Evolutionary conservation across 37 sponge, comb jelly and placozoan species (phyloP).

Genomic region (Halichondria panicea): DNA sequence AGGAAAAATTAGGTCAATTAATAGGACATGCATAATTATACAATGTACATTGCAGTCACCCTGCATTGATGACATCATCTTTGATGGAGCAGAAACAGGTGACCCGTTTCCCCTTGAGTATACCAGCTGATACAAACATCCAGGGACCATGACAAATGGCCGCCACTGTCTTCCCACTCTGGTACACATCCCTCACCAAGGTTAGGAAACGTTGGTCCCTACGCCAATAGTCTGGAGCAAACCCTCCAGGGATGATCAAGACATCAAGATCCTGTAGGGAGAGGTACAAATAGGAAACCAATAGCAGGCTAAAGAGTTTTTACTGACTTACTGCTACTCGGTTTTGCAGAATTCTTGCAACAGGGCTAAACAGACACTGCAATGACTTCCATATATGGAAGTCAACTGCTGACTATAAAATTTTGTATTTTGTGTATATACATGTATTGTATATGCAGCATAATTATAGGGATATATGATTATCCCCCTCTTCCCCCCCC

Average conservation of each 20-base stretch:
- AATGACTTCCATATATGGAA: too few relatives aligned
- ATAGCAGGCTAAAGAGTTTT: too few relatives aligned
- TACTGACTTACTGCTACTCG: too few relatives aligned
- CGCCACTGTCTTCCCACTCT: conserved; percentile 54
- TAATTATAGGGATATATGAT: too few relatives aligned
- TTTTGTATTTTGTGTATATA: too few relatives aligned
- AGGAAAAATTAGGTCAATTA: neutral
- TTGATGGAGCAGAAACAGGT: conserved; percentile 79
- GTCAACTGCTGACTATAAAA: too few relatives aligned
- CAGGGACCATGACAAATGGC: conserved; percentile 78
- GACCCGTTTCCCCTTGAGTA: conserved; percentile 50
- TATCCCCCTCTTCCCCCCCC: too few relatives aligned
- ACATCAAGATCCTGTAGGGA: conserved; percentile 50
- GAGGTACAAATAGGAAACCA: neutral
- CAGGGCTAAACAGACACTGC: too few relatives aligned
- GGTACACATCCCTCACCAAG: conserved; percentile 29
- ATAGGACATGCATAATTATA: neutral
- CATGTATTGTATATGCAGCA: too few relatives aligned
- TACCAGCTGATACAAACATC: conserved; percentile 61
- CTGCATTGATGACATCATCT: conserved; percentile 81
- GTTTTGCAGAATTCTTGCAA: too few relatives aligned
- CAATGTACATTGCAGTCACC: conserved; percentile 4
- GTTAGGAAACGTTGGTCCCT: conserved; percentile 66
- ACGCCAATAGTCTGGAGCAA: conserved; percentile 78
- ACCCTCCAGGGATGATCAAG: conserved; percentile 76